A percentile compares a stretch with the other conserved stretches of the same genome.
These are phyloP conservation scores for Momotus momota DNA, from an alignment of 2,797 vertebrate species.

Conservation along the genomic window DNA sequence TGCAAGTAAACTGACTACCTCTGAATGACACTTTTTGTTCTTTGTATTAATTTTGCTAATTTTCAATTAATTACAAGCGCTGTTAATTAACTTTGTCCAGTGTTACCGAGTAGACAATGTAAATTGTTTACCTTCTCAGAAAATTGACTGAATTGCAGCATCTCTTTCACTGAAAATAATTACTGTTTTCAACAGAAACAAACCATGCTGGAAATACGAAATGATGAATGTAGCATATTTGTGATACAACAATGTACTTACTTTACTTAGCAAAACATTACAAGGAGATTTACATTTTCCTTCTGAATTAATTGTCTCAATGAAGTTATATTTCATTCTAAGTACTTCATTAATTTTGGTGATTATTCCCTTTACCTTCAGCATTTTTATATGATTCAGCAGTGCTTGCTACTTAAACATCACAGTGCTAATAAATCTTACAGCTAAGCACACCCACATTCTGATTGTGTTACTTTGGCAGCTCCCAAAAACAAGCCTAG, in stretches of 20 bases:
- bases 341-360: constrained; percentile 26
- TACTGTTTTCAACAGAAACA: not conserved
- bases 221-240: constrained; percentile 15
- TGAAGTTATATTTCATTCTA: not conserved
- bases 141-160: constrained; percentile 19
- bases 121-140: not conserved
- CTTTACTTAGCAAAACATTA: constrained; percentile 33
- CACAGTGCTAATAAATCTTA: not conserved
- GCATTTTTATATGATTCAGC: not conserved
- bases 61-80: not conserved
- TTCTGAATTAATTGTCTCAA: constrained; percentile 9
- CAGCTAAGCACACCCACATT: not conserved
- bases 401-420: not conserved
- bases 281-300: constrained; percentile 21
- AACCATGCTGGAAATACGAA: constrained; percentile 26
- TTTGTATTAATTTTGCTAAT: not conserved
- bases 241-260: constrained; percentile 25
- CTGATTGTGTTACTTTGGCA: not conserved
- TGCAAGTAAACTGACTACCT: not conserved
- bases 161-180: constrained; percentile 27
- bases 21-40: not conserved
- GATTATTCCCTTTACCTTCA: constrained; percentile 36
- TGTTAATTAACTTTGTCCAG: constrained; percentile 27
- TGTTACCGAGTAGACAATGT: not conserved
- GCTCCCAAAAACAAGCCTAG: not conserved